phyloP scores from a whole-genome alignment of 2,797 vertebrate genomes.

The Sitta carolinensis region DNA sequence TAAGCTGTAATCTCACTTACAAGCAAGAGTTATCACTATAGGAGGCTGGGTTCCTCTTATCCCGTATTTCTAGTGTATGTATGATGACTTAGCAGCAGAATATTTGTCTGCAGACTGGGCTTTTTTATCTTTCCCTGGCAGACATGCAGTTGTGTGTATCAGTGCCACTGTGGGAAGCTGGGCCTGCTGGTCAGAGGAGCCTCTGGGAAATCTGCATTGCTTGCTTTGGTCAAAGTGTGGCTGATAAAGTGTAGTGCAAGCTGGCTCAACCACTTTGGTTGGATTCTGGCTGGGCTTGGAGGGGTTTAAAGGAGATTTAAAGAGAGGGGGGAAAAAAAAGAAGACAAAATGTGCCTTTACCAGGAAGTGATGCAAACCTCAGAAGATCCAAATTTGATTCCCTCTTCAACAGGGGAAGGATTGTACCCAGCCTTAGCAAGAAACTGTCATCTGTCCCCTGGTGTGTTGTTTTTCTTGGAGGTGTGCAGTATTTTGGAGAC shows the following conservation, averaged over 20 bases:
- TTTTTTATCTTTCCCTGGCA: background rate
- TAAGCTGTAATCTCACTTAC: background rate
- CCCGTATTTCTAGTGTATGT: accelerated
- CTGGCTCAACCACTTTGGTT: background rate
- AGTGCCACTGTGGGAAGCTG: background rate
- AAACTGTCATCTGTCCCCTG: background rate
- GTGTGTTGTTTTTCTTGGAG: background rate
- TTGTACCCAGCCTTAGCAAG: background rate
- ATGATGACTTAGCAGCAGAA: background rate
- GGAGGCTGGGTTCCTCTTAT: background rate
- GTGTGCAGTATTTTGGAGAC: background rate
- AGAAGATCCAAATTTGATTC: background rate
- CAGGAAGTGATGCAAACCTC: background rate
- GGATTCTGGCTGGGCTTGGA: background rate
- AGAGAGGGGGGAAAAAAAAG: background rate
- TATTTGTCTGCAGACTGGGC: background rate
- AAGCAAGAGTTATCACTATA: background rate
- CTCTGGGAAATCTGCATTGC: background rate
- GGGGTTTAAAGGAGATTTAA: background rate
- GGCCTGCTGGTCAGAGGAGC: background rate
- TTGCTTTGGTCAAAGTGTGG: background rate
- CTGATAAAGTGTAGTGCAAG: background rate
- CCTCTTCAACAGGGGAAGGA: background rate
- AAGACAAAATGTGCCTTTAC: background rate
- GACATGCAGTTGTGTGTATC: background rate